Evolutionary conservation across 2,113 vertebrate species (phyloP).

Genomic region (Hippoglossus stenolepis): DNA sequence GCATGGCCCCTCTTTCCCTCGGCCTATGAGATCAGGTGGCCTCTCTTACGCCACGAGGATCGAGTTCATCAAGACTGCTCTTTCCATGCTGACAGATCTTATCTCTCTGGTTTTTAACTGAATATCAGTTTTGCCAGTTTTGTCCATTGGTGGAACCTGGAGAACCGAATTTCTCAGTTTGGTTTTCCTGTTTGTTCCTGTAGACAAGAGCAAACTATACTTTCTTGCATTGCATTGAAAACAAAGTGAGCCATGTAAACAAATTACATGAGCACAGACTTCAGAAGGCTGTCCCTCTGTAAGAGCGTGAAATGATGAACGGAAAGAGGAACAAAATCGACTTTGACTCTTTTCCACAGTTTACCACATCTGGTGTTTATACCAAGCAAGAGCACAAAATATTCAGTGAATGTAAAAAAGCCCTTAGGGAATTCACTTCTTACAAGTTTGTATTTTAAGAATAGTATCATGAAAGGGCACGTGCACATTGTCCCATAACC

Average conservation of each 20-base stretch:
- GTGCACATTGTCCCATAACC: too few species aligned
- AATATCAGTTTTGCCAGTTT: not conserved
- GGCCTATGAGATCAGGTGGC: not conserved
- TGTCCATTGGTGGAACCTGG: not conserved
- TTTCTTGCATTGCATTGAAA: too few species aligned
- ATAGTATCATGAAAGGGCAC: too few species aligned
- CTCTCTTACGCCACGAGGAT: not conserved
- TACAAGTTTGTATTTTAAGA: too few species aligned
- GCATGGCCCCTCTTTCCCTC: slow-evolving; percentile 10
- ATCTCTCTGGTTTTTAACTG: slow-evolving; percentile 1
- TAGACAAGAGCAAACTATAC: too few species aligned
- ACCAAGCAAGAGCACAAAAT: not conserved
- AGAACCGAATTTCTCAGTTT: not conserved
- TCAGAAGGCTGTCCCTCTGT: too few species aligned
- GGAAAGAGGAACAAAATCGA: too few species aligned
- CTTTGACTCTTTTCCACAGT: too few species aligned
- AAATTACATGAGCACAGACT: too few species aligned
- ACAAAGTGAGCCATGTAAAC: too few species aligned
- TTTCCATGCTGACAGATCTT: not conserved
- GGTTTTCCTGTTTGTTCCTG: not conserved
- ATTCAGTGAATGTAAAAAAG: not conserved
- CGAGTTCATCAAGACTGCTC: not conserved
- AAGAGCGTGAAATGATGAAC: too few species aligned
- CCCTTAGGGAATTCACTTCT: too few species aligned
- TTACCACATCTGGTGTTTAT: not conserved